Conservation (phyloP, 2,113 vertebrate genomes). For the Brevimyrus niger region DNA sequence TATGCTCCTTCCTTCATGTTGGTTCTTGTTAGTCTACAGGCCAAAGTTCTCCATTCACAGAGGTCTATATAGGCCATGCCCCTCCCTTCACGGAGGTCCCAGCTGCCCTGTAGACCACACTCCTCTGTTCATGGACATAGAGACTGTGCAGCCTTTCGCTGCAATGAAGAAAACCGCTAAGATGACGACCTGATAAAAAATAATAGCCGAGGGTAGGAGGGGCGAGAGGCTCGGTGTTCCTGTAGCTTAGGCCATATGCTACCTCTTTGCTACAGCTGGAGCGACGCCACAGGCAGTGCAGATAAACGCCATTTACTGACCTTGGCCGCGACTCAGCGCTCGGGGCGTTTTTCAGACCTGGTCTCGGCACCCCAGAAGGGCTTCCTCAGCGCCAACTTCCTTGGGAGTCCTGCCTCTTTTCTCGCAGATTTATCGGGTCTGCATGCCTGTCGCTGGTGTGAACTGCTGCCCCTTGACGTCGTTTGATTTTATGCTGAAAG, state of each 20-base stretch:
- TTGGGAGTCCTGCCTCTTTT: not conserved
- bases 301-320: conserved; percentile 85
- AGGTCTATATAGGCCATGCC: not conserved
- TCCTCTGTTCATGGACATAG: not conserved
- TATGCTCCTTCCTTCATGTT: not conserved
- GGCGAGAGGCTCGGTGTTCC: not conserved
- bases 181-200: not conserved
- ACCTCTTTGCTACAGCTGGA: conserved; percentile 74
- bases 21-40: not conserved
- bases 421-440: not conserved
- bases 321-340: conserved; percentile 61
- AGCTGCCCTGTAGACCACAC: not conserved
- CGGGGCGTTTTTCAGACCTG: not conserved
- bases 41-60: not conserved
- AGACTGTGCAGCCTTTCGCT: not conserved
- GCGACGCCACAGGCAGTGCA: conserved; percentile 82
- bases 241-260: conserved; percentile 69
- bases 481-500: not conserved
- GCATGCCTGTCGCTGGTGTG: not conserved
- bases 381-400: conserved; percentile 75
- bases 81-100: not conserved
- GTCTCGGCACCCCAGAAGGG: conserved; percentile 66
- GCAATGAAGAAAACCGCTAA: not conserved
- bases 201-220: not conserved
- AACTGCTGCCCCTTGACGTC: not conserved